Base-by-base conservation (phyloP, 2,888 invertebrate species). In the Argyresthia albistria region DNA sequence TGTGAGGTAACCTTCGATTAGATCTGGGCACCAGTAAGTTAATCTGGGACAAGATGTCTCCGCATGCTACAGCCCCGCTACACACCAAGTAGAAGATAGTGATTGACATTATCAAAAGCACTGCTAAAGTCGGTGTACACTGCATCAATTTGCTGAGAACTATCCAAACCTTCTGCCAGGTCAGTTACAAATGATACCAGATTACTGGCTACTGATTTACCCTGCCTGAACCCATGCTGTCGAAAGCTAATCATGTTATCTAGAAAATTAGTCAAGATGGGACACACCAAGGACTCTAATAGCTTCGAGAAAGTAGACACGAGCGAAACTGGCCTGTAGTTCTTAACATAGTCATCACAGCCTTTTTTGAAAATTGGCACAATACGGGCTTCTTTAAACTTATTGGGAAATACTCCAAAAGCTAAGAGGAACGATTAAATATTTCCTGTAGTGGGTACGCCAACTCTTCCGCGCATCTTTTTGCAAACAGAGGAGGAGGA, bases 241-340 rank as follows among this genome's bases (percentile, higher is more conserved):
- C 35, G 4, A 35, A 12, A 9, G 3, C 47, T 46, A 10, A 57
- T 10, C 7, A 16, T 9, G 0, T 51, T 49, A 39, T 52, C 54
- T 1, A 54, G 11, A 1, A 12, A 9, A 8, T 51, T 50, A n/a
- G 16, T 53, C 7, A 57, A 8, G 4, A 15, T 43, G 37, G 53
- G 53, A n/a, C 50, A 54, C 4, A 57, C 46, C 8, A 57, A 48
- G 8, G 36, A 45, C 43, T 55, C 54, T 43, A 55, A 55, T 1
- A 54, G 15, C 48, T 56, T 56, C 7, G 55, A 53, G 1, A 56
- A 12, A 4, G 39, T n/a, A 14, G 50, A 54, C 9, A 57, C 9
- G 46, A 53, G 54, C 4, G 50, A 50, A 11, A 50, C 39, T n/a
- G 50, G 50, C 8, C 50, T n/a, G 16, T 50, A 50, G 15, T 47